Base-by-base conservation (phyloP, 2,113 vertebrate species). In the Hyperopisus bebe region DNA sequence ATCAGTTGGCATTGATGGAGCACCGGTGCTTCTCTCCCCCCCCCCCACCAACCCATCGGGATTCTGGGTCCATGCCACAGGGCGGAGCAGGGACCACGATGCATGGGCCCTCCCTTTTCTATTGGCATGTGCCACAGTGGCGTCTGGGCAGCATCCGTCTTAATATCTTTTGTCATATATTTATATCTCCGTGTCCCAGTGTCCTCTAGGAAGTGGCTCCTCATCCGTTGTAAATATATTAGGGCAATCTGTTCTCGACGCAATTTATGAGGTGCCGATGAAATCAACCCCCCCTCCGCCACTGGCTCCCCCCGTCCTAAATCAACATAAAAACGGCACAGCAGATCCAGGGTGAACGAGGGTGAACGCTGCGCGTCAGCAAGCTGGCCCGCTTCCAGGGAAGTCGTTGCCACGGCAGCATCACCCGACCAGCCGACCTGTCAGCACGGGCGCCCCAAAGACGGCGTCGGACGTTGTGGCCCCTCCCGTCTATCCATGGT, bases 1-100 rank as follows among this genome's bases (percentile, higher is more conserved):
- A 97, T 97, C 96, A 96, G 96, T 96, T 96, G 96, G 95, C 96
- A 96, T 96, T 97, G 96, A 97, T 97, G 96, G 96, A 97, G 95
- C 96, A 94, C 95, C 94, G 95, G 94, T 95, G 93, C 93, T 93
- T 94, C 93, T 91, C 95, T 91, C 92, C 39, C 94, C 93, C 92
- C 91, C 94, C 93, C 92, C 91, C 93, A 93, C 94, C 91, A 91
- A 93, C 50, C 27, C 89, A 89, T 86, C 55, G 91, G 80, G 89
- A 93, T 93, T 93, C 90, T 90, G 91, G 84, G 92, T 94, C 89
- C 92, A 92, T 94, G 94, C 92, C 95, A 94, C 94, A 91, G 94
- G 95, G 93, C 93, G 95, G 91, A 89, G 90, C 87, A 89, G 88
- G 91, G 15, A 91, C 87, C 90, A 94, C 90, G 90, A 92, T 93